phyloP scores from a whole-genome alignment of 1,140 invertebrate species.

The Pseudobourletiella spinata region DNA sequence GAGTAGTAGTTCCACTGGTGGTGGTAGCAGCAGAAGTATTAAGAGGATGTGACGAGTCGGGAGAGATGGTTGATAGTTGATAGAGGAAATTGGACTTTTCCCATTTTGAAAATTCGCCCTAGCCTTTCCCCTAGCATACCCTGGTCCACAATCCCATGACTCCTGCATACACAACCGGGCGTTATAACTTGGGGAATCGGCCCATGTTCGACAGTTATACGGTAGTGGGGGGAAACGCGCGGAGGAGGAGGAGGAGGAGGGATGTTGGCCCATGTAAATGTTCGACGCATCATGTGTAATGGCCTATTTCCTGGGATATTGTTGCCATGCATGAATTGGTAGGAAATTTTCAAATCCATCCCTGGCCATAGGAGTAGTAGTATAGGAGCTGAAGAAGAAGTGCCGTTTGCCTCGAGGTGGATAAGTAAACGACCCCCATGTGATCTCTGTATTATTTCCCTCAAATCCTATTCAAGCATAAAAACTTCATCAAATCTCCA shows the following conservation, averaged over 20 bases:
- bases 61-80: slow-evolving; percentile 14
- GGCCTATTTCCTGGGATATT: slow-evolving; percentile 18
- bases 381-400: no score
- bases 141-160: no score
- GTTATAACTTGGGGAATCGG: no score
- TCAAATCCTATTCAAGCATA: slow-evolving; percentile 25
- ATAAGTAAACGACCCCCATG: slow-evolving; percentile 26
- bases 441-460: slow-evolving; percentile 28
- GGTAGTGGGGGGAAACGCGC: no score
- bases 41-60: slow-evolving; percentile 8
- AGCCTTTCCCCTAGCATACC: slow-evolving; percentile 4
- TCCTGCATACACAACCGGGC: no score
- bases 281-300: slow-evolving; percentile 16
- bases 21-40: no score
- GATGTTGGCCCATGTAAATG: no score
- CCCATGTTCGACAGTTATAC: no score
- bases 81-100: slow-evolving; percentile 33
- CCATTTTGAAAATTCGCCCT: slow-evolving; percentile 21
- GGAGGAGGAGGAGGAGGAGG: no score
- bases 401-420: slow-evolving; percentile 26
- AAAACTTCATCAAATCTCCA: slow-evolving; percentile 30
- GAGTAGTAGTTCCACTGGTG: no score
- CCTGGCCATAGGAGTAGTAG: background rate
- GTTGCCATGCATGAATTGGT: slow-evolving; percentile 15
- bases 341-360: slow-evolving; percentile 22